phyloP scores from a whole-genome alignment of 2,113 vertebrate genomes.

The Semicossyphus pulcher region DNA sequence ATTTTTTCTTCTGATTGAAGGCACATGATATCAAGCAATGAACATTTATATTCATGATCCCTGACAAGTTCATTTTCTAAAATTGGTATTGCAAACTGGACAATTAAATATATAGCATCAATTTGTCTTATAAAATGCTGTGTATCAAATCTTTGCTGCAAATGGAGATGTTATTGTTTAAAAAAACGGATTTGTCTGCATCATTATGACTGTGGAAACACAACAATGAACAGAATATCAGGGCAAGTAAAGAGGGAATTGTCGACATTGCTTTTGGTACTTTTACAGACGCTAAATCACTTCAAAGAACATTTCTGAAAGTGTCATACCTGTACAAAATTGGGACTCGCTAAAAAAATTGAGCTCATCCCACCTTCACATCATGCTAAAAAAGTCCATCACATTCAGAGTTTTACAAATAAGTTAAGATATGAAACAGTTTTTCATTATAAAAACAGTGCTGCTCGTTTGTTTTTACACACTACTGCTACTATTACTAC shows the following conservation, averaged over 20 bases:
- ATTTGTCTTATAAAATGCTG: slow-evolving; percentile 37
- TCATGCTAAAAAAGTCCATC: slow-evolving; percentile 48
- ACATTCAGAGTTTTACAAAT: slow-evolving; percentile 51
- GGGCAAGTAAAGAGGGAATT: neutral
- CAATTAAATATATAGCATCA: slow-evolving; percentile 42
- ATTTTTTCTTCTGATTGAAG: slow-evolving; percentile 60
- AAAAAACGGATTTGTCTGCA: slow-evolving; percentile 10
- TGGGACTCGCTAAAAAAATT: slow-evolving; percentile 17
- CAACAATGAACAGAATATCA: slow-evolving; percentile 5
- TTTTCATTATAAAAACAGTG: slow-evolving; percentile 42
- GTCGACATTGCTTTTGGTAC: neutral
- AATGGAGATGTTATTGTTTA: slow-evolving; percentile 20
- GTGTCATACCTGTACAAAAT: slow-evolving; percentile 16
- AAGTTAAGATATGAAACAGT: slow-evolving; percentile 28
- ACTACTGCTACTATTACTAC: too few relatives aligned
- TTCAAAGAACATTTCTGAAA: slow-evolving; percentile 4
- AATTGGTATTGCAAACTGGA: slow-evolving; percentile 54
- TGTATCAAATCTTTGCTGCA: slow-evolving; percentile 42
- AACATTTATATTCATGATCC: slow-evolving; percentile 50
- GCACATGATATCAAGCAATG: slow-evolving; percentile 77
- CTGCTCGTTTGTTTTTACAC: slow-evolving; percentile 18
- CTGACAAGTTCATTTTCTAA: slow-evolving; percentile 50
- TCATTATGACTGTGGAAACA: slow-evolving; percentile 19
- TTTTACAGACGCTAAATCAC: neutral
- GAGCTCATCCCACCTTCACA: neutral